A percentile compares a stretch with the other conserved stretches of the same genome.
These are phyloP conservation scores for Borostomias antarcticus DNA, from an alignment of 2,797 vertebrate genomes.

Conservation along the genomic window DNA sequence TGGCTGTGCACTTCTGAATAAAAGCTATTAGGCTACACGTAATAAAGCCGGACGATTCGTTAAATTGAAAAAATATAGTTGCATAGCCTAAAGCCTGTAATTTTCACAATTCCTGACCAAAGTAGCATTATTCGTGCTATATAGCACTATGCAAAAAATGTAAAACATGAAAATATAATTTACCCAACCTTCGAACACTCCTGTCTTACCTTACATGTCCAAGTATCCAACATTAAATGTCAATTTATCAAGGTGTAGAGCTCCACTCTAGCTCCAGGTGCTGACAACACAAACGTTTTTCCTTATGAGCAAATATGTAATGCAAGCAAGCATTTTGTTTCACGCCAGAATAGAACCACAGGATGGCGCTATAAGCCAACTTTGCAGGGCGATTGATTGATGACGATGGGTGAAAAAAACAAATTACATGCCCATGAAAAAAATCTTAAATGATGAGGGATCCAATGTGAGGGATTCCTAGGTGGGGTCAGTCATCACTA, in stretches of 20 bases:
- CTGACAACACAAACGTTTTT: slow-evolving; percentile 36
- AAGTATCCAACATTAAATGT: neutral
- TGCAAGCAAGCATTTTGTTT: slow-evolving; percentile 24
- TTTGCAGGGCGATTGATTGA: neutral
- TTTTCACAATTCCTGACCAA: too few relatives aligned
- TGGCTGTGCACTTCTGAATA: neutral
- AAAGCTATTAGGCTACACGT: too few relatives aligned
- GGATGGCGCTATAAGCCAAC: slow-evolving; percentile 55
- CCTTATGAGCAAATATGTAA: slow-evolving; percentile 39
- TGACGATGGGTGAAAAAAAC: neutral
- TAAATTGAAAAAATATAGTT: too few relatives aligned
- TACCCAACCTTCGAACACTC: neutral
- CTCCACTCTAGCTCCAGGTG: slow-evolving; percentile 18
- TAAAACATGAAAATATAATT: neutral
- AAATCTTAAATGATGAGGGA: too few relatives aligned
- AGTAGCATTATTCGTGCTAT: too few relatives aligned
- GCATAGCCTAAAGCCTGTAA: too few relatives aligned
- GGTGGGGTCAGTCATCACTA: too few relatives aligned
- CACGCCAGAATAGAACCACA: slow-evolving; percentile 33
- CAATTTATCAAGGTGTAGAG: slow-evolving; percentile 5
- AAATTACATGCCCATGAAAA: neutral
- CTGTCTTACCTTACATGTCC: slow-evolving; percentile 13
- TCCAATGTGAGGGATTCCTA: too few relatives aligned
- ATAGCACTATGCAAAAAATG: too few relatives aligned
- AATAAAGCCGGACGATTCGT: too few relatives aligned